A percentile compares a stretch with the other conserved stretches of the same genome.
These are phyloP conservation scores for Atrina japonica DNA, from an alignment of 2,888 invertebrate genomes.

Conservation along the genomic window DNA sequence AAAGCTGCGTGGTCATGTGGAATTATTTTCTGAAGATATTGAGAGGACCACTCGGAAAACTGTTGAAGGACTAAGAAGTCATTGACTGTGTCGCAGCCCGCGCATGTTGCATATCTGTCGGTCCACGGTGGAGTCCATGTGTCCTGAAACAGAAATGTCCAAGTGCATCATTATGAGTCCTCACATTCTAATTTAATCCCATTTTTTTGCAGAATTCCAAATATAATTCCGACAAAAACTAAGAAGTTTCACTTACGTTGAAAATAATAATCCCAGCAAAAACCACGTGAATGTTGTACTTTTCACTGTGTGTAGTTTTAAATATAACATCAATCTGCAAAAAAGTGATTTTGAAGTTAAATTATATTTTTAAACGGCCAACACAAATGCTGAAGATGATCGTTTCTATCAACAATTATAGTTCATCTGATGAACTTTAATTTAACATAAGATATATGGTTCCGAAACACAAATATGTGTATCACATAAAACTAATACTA, in stretches of 20 bases:
- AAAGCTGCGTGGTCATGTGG: constrained; percentile 36
- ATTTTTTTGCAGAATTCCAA: background rate
- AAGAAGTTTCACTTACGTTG: constrained; percentile 20
- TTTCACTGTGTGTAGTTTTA: constrained; percentile 13
- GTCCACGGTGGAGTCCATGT: constrained; percentile 31
- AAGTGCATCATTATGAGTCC: too few species aligned
- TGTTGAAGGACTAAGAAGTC: constrained; percentile 18
- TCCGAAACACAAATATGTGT: too few species aligned
- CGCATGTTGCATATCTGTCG: constrained; percentile 13
- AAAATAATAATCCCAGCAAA: constrained; percentile 32
- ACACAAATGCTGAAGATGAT: background rate
- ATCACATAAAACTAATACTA: too few species aligned
- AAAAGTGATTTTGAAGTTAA: too few species aligned
- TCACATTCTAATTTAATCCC: background rate
- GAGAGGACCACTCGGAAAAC: constrained; percentile 29
- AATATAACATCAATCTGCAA: constrained; percentile 35
- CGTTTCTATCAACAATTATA: background rate
- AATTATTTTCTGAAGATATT: constrained; percentile 14
- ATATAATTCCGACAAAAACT: too few species aligned
- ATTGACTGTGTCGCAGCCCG: constrained; percentile 35
- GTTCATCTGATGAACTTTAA: too few species aligned
- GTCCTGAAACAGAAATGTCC: constrained; percentile 6
- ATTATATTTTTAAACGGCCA: too few species aligned
- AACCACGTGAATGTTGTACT: constrained; percentile 11
- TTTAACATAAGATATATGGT: too few species aligned